Conservation (phyloP, 2,113 vertebrate genomes). For the Corythaeola cristata region DNA sequence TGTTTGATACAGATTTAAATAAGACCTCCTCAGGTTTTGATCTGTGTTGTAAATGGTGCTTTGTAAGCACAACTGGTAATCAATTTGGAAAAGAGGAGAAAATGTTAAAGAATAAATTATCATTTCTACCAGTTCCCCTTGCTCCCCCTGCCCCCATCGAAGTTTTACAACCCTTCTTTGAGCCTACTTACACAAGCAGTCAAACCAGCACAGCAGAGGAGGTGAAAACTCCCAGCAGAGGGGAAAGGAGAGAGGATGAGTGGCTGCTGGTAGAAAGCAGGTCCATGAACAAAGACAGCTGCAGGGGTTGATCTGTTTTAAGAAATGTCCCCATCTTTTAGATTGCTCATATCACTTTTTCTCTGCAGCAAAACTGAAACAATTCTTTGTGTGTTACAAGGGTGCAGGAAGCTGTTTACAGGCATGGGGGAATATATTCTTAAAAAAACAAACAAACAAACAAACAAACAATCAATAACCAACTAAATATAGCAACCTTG, state of each 20-base stretch:
- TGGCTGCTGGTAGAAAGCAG: not conserved
- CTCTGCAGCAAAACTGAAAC: not conserved
- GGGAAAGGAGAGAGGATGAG: not conserved
- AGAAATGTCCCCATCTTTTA: not conserved
- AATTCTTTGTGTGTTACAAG: not conserved
- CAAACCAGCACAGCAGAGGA: not conserved
- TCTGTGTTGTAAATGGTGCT: not conserved
- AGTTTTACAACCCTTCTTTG: not conserved
- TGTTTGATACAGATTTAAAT: not conserved
- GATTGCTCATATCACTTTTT: not conserved
- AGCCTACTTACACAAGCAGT: not conserved
- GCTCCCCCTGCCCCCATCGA: not conserved
- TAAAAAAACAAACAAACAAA: not conserved
- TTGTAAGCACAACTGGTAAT: not conserved
- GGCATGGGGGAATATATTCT: not conserved
- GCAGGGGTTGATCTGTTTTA: not conserved
- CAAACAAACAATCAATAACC: not conserved
- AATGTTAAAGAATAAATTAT: not conserved
- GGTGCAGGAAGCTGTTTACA: not conserved
- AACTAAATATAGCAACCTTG: not conserved
- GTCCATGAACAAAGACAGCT: rapidly evolving
- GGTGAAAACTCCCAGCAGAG: not conserved
- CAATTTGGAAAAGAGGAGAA: not conserved
- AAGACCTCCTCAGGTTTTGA: not conserved
- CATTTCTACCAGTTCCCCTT: not conserved